Evolutionary conservation across 2,888 invertebrate species (phyloP).

Genomic region (Metellina segmentata): DNA sequence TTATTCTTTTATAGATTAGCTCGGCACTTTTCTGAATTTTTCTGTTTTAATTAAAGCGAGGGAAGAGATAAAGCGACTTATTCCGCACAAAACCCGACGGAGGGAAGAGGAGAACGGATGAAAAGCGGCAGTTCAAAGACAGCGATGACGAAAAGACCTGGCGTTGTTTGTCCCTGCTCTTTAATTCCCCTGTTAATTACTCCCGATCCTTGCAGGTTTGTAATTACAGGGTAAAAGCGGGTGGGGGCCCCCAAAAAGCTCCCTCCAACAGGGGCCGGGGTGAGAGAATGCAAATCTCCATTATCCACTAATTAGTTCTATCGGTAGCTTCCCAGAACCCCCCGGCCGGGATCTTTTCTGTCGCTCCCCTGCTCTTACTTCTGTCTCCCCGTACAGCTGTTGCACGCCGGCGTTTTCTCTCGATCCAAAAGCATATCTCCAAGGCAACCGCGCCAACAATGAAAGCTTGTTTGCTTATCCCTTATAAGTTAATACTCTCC

Average conservation of each 20-base stretch:
- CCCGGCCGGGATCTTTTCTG: constrained; percentile 55
- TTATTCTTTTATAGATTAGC: constrained; percentile 77
- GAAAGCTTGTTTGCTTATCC: constrained; percentile 76
- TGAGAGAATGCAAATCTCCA: constrained; percentile 76
- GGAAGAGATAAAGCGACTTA: constrained; percentile 71
- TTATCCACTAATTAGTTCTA: constrained; percentile 77
- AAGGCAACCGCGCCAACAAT: constrained; percentile 73
- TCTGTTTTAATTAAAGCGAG: constrained; percentile 76
- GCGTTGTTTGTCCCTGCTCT: constrained; percentile 75
- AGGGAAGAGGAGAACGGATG: constrained; percentile 65
- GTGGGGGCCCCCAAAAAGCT: constrained; percentile 36
- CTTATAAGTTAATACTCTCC: constrained; percentile 76
- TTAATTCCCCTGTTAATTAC: constrained; percentile 77
- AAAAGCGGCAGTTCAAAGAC: constrained; percentile 75
- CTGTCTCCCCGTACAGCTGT: constrained; percentile 74
- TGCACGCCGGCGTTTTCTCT: constrained; percentile 72
- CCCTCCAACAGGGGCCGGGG: constrained; percentile 58
- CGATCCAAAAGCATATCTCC: constrained; percentile 64
- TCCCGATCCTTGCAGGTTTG: constrained; percentile 76
- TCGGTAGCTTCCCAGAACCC: constrained; percentile 74
- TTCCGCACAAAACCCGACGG: constrained; percentile 72
- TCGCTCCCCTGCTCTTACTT: constrained; percentile 66
- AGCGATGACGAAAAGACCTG: constrained; percentile 74
- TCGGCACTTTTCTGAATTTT: constrained; percentile 75
- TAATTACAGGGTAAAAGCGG: constrained; percentile 73